Base-by-base conservation (phyloP, 2,113 vertebrate species). In the Vireo altiloquus region DNA sequence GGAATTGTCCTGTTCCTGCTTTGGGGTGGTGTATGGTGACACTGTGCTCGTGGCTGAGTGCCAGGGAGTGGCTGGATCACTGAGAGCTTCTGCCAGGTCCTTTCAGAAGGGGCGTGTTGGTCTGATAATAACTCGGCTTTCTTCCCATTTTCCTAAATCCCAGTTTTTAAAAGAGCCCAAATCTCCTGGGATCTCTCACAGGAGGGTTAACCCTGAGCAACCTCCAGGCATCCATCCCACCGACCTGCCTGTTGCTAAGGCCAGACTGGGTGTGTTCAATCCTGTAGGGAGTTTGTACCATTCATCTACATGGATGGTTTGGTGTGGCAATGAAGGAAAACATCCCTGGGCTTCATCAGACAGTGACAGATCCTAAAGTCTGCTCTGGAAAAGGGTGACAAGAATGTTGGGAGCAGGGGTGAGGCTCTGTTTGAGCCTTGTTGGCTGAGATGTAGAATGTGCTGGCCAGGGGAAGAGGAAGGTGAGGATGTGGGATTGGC, bases 81-180 rank as follows among this genome's bases (percentile, higher is more conserved):
- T 7, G 31, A 2, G 2, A 60, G 24, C n/a, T 68, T 54, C 49
- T 71, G 5, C 77, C 2, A 8, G 15, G 4, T 84, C 30, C 59
- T 65, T 83, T 15, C 40, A 0, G 4, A 46, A 50, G 13, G 33
- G 31, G 5, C 0, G 0, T 8, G 10, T 64, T 27, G 50, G n/a
- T 21, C 24, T 79, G 31, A 2, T 54, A 6, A 14, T 1, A 44
- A 22, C 5, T 44, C 2, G 53, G 21, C 4, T 75, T 70, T 65
- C 74, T 84, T 49, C 61, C 33, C 1, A 0, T n/a, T 56, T 44
- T 66, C 20, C 44, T n/a, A 40, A 42, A 52, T 46, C 27, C 15
- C 21, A 2, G 10, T 42, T 89, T 46, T 70, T 15, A 10, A 8
- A 65, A 63, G 23, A 86, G 40, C 30, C 52, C 13, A 4, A 4